Conservation (phyloP, 2,797 vertebrate species). For the Cossypha niveicapilla region DNA sequence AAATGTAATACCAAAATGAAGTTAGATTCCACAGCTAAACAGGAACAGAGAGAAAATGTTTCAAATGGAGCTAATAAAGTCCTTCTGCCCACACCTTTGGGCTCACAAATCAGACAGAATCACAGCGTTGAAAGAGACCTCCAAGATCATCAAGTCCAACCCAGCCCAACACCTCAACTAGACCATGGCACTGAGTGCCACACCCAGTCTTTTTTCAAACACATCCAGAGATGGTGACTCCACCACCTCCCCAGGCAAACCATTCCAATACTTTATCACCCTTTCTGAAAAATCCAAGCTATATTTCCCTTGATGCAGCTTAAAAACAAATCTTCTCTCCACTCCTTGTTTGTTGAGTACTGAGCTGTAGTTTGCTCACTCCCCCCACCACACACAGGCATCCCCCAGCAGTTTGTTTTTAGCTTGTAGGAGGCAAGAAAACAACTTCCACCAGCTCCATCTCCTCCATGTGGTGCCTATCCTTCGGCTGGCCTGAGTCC, state of each 20-base stretch:
- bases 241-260: too few relatives aligned
- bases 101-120: background rate
- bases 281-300: too few relatives aligned
- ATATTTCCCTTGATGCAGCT: too few relatives aligned
- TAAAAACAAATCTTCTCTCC: background rate
- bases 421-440: background rate
- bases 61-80: background rate
- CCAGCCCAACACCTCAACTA: too few relatives aligned
- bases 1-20: constrained; percentile 34
- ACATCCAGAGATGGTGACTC: too few relatives aligned
- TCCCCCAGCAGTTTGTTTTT: background rate
- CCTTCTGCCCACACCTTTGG: background rate
- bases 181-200: too few relatives aligned
- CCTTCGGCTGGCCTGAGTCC: background rate
- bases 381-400: fast-evolving
- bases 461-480: fast-evolving
- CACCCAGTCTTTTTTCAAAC: too few relatives aligned
- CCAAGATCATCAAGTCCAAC: too few relatives aligned
- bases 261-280: too few relatives aligned
- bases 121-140: too few relatives aligned
- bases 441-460: background rate
- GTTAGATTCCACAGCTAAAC: background rate
- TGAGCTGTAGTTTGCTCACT: background rate
- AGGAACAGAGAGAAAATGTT: background rate
- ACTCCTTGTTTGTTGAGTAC: background rate